A percentile compares a stretch with the other conserved stretches of the same genome.
Evolutionary conservation across 2,113 vertebrate species (phyloP).

Genomic region (Rhombomys opimus): DNA sequence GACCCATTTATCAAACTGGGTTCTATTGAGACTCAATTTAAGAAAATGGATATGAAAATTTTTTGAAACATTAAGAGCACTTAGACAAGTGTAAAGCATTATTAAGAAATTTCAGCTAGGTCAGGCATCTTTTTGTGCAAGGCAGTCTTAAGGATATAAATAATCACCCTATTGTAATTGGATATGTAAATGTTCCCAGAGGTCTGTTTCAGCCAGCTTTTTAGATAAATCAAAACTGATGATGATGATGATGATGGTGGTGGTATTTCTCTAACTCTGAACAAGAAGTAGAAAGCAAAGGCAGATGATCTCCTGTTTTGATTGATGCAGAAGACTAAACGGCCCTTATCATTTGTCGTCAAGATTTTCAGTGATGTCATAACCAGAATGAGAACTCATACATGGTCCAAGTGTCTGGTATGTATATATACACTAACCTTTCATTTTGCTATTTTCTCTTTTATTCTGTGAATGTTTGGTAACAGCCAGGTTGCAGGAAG

Average conservation of each 20-base stretch:
- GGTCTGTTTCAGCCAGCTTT: slow-evolving; percentile 57
- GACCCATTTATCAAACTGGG: slow-evolving; percentile 46
- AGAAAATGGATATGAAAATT: slow-evolving; percentile 57
- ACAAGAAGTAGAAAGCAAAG: slow-evolving; percentile 47
- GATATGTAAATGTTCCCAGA: slow-evolving; percentile 70
- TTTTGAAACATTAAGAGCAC: slow-evolving; percentile 50
- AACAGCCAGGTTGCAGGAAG: background rate
- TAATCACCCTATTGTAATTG: slow-evolving; percentile 71
- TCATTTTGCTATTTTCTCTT: slow-evolving; percentile 61
- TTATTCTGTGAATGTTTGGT: background rate
- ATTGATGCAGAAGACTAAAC: background rate
- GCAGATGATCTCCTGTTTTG: slow-evolving; percentile 40
- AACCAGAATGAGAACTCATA: background rate
- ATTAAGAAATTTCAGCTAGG: slow-evolving; percentile 61
- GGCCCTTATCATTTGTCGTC: slow-evolving; percentile 5
- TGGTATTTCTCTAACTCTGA: slow-evolving; percentile 49
- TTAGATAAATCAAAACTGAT: slow-evolving; percentile 73
- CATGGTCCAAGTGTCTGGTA: background rate
- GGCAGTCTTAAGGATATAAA: slow-evolving; percentile 66
- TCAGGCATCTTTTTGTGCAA: slow-evolving; percentile 56
- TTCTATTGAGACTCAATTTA: slow-evolving; percentile 42
- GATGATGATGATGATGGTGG: slow-evolving; percentile 44
- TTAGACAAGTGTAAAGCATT: slow-evolving; percentile 21
- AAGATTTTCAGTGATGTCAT: slow-evolving; percentile 3
- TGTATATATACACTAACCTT: slow-evolving; percentile 16